phyloP scores from a whole-genome alignment of 2,888 invertebrate genomes.

The Calameuta filiformis region DNA sequence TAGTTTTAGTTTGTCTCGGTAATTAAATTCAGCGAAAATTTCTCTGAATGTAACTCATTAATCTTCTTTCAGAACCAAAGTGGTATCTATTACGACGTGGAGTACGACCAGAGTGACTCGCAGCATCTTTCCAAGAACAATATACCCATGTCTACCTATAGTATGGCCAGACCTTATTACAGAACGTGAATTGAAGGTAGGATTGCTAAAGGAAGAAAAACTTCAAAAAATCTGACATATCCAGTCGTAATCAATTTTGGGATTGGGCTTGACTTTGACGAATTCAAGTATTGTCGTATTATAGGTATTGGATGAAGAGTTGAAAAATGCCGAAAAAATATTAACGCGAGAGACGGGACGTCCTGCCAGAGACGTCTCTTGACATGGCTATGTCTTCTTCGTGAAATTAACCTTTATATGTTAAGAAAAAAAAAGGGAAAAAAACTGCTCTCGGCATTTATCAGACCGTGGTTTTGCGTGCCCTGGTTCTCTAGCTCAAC shows the following conservation, averaged over 20 bases:
- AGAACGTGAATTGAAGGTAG: conserved; percentile 64
- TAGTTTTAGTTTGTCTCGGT: conserved; percentile 44
- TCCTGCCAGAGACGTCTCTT: not conserved
- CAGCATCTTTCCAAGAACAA: conserved; percentile 69
- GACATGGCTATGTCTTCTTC: not conserved
- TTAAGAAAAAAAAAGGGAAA: not conserved
- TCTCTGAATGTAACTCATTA: not conserved
- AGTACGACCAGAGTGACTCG: conserved; percentile 77
- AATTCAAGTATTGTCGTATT: not conserved
- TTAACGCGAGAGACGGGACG: not conserved
- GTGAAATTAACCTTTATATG: not conserved
- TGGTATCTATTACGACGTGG: conserved; percentile 91
- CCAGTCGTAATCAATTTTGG: not conserved
- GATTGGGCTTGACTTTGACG: not conserved
- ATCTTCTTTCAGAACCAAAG: conserved; percentile 80
- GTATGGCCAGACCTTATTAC: conserved; percentile 77
- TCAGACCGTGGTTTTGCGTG: not conserved
- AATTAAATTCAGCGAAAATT: not conserved
- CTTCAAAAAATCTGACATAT: not conserved
- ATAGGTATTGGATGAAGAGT: not conserved
- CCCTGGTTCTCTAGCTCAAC: not conserved
- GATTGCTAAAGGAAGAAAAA: not conserved
- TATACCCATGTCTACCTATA: conserved; percentile 86
- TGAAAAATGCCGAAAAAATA: not conserved
- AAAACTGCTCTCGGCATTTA: not conserved